Evolutionary conservation across 2,888 invertebrate genomes (phyloP).

Genomic region (Nymphalis urticae): DNA sequence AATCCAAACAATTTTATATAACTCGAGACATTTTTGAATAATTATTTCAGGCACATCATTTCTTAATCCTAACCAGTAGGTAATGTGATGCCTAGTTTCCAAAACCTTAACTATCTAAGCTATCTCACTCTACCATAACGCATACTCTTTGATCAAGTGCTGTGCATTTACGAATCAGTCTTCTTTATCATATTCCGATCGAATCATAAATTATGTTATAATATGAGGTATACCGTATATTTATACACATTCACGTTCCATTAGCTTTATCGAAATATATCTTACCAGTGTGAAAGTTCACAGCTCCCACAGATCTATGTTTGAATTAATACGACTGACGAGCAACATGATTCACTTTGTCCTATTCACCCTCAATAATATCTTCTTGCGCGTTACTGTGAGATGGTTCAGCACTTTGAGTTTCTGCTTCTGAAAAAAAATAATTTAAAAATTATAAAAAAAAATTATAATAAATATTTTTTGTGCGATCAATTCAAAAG

Average conservation of each 20-base stretch:
- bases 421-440: slow-evolving; percentile 66
- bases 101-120: slow-evolving; percentile 38
- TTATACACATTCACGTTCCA: neutral
- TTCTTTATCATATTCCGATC: slow-evolving; percentile 53
- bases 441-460: slow-evolving; percentile 19
- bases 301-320: slow-evolving; percentile 49
- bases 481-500: neutral
- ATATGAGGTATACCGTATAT: slow-evolving; percentile 9
- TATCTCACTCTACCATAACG: slow-evolving; percentile 47
- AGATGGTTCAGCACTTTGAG: slow-evolving; percentile 65
- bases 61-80: slow-evolving; percentile 28
- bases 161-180: slow-evolving; percentile 65
- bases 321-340: slow-evolving; percentile 36
- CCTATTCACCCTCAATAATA: slow-evolving; percentile 45
- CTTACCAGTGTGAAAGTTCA: slow-evolving; percentile 28
- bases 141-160: slow-evolving; percentile 46
- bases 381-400: slow-evolving; percentile 67
- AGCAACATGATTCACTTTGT: slow-evolving; percentile 24
- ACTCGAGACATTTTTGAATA: neutral
- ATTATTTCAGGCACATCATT: slow-evolving; percentile 22
- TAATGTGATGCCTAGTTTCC: slow-evolving; percentile 28
- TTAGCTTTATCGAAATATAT: slow-evolving; percentile 19
- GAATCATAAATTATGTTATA: slow-evolving; percentile 44
- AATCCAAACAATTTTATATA: slow-evolving; percentile 3
- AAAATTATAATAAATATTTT: neutral